Evolutionary conservation across 1,140 invertebrate species (phyloP).

Genomic region (Steinernema khuongi): DNA sequence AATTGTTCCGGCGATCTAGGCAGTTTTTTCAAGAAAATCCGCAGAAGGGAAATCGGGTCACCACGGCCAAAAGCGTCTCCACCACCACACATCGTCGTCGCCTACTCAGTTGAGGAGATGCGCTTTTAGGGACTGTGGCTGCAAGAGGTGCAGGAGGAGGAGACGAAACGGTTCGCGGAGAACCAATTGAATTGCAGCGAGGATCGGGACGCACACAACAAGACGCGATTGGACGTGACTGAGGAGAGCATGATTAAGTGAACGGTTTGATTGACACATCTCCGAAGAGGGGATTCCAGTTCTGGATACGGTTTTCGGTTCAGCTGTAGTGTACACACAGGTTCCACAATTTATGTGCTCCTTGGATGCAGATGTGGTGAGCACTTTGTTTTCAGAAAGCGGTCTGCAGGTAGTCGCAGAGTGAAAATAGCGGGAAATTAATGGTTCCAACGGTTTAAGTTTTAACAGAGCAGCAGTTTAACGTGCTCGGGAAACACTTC

Average conservation of each 20-base stretch:
- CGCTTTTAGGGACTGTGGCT: background rate
- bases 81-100: background rate
- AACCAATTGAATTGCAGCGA: background rate
- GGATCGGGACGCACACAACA: background rate
- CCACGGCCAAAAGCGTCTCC: background rate
- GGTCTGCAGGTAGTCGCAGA: no score
- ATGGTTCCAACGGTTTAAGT: no score
- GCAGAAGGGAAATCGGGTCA: slow-evolving; percentile 9
- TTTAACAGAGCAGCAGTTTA: no score
- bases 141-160: background rate
- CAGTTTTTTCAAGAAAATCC: slow-evolving; percentile 12
- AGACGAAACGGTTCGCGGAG: background rate
- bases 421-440: no score
- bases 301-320: background rate
- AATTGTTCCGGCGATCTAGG: background rate
- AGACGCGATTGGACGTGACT: background rate
- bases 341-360: no score
- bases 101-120: background rate
- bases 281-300: slow-evolving; percentile 1
- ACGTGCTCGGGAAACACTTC: no score
- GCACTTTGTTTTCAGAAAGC: no score
- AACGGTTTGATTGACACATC: background rate
- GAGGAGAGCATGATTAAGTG: background rate
- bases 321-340: no score
- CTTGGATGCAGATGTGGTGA: no score